Percentiles rank a stretch among this genome's conserved stretches.
These are phyloP conservation scores for Cerastis rubricosa DNA, from an alignment of 2,888 invertebrate genomes.

Conservation along the genomic window DNA sequence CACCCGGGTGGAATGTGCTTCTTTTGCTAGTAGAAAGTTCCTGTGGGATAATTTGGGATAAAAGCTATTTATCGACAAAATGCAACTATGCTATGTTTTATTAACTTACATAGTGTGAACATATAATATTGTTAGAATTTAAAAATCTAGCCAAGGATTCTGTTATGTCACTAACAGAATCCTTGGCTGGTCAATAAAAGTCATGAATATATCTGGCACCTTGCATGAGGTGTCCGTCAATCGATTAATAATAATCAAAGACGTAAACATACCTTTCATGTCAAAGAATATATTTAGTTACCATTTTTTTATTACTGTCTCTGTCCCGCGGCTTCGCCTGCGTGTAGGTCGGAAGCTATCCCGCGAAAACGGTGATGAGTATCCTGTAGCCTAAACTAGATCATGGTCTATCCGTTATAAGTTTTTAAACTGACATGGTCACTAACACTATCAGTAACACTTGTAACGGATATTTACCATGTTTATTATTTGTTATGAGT, in stretches of 20 bases:
- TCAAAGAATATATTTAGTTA: neutral
- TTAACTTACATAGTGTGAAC: neutral
- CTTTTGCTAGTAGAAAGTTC: neutral
- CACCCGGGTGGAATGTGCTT: neutral
- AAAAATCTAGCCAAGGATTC: constrained; percentile 30
- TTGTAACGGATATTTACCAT: too few relatives aligned
- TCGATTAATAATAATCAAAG: constrained; percentile 26
- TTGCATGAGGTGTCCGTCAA: constrained; percentile 14
- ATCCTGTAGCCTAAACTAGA: neutral
- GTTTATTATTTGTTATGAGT: too few relatives aligned
- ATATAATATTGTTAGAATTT: constrained; percentile 7
- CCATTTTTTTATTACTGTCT: neutral
- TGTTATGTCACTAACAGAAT: constrained; percentile 33
- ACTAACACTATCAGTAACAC: too few relatives aligned
- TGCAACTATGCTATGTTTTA: neutral
- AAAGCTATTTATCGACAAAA: neutral
- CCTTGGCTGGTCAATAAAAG: constrained; percentile 23
- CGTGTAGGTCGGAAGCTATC: neutral
- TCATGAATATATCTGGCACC: constrained; percentile 36
- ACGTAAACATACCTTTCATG: constrained; percentile 17
- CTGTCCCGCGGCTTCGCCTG: neutral
- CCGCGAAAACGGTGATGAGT: neutral
- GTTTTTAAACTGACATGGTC: too few relatives aligned
- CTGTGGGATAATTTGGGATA: neutral
- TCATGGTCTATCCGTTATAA: neutral